Conservation (phyloP, 64 coral and sea anemone genomes). For the Pachyseris speciosa region DNA sequence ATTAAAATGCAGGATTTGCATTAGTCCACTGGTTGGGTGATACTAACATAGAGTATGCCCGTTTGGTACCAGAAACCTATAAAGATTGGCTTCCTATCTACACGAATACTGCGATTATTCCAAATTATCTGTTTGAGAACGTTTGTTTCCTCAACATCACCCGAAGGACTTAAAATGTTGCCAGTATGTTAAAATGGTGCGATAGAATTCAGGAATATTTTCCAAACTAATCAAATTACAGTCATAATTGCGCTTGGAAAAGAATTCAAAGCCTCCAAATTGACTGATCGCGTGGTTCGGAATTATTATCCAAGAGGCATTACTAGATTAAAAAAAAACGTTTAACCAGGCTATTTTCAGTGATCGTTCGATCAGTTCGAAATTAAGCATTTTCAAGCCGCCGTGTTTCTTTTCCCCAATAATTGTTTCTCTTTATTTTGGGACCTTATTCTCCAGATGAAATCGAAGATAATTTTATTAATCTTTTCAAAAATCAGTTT, state of each 20-base stretch:
- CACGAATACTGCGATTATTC: no score
- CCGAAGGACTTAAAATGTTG: no score
- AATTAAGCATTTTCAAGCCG: slow-evolving; percentile 3
- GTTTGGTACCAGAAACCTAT: no score
- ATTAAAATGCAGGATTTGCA: no score
- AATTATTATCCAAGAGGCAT: background rate
- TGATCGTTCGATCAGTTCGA: background rate
- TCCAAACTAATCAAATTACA: background rate
- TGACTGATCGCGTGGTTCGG: background rate
- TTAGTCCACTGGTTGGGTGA: no score
- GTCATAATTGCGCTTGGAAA: background rate
- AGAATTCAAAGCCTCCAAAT: background rate
- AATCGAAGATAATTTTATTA: background rate
- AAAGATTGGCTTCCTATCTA: no score
- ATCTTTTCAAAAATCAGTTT: background rate
- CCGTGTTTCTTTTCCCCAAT: background rate
- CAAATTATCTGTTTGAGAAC: no score
- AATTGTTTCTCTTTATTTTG: background rate
- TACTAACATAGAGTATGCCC: no score
- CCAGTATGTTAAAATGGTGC: no score
- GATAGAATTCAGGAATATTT: no score
- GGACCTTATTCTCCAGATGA: background rate
- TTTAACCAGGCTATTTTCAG: slow-evolving; percentile 6
- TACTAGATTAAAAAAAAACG: background rate
- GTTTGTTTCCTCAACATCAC: no score